phyloP scores from a whole-genome alignment of 2,888 invertebrate species.

The Arge pagana region DNA sequence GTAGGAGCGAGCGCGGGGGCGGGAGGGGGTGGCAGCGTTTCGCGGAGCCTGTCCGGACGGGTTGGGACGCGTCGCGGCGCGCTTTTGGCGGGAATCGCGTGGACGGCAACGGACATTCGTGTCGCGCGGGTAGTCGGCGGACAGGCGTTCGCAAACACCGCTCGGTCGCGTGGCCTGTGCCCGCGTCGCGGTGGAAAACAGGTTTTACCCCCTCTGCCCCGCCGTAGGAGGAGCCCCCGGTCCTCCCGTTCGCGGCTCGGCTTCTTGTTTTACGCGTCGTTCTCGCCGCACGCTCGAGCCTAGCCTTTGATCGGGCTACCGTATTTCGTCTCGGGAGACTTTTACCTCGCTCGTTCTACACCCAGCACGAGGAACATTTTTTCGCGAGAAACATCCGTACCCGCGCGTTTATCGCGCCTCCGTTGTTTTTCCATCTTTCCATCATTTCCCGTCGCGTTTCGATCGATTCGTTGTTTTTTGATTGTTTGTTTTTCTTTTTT shows the following conservation, averaged over 20 bases:
- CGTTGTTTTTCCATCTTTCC: conserved; percentile 10
- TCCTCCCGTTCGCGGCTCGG: conserved; percentile 31
- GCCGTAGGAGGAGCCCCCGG: too few relatives aligned
- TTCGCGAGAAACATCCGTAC: too few relatives aligned
- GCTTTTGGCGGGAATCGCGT: conserved; percentile 9
- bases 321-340: conserved; percentile 3
- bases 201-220: conserved; percentile 19
- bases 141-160: not conserved
- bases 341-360: too few relatives aligned
- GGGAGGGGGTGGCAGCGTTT: too few relatives aligned
- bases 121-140: conserved; percentile 1
- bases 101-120: conserved; percentile 5
- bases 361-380: too few relatives aligned
- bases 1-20: too few relatives aligned
- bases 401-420: too few relatives aligned
- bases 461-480: conserved; percentile 13
- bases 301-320: conserved; percentile 6
- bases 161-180: conserved; percentile 16
- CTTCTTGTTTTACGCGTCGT: conserved; percentile 48
- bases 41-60: too few relatives aligned
- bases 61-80: too few relatives aligned
- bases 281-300: conserved; percentile 30
- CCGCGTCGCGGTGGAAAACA: conserved; percentile 14
- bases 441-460: conserved; percentile 18
- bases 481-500: conserved; percentile 7